Evolutionary conservation across 1,140 invertebrate species (phyloP).

Genomic region (Asobara japonica): DNA sequence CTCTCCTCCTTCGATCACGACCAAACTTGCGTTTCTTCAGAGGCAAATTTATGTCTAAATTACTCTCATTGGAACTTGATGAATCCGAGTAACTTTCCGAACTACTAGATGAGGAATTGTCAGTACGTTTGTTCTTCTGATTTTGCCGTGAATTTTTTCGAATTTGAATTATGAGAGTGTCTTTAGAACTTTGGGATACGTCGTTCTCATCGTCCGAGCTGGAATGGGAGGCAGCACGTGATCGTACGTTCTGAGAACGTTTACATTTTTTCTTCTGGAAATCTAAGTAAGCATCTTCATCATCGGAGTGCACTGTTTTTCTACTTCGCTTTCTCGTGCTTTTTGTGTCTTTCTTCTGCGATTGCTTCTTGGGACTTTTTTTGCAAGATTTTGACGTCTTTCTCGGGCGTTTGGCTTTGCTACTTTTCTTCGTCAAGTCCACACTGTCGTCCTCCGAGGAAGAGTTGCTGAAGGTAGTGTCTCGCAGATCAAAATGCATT

Average conservation of each 20-base stretch:
- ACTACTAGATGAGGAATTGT: conserved; percentile 10
- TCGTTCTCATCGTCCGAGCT: neutral
- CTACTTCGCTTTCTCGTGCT: neutral
- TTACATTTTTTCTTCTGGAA: neutral
- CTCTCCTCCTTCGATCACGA: neutral
- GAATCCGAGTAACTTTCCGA: neutral
- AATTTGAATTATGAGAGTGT: neutral
- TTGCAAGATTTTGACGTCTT: neutral
- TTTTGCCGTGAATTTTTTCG: conserved; percentile 6
- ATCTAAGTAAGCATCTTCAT: neutral
- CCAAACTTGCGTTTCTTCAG: neutral
- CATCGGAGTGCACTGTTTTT: neutral
- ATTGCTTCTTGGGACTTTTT: neutral
- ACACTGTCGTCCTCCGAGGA: neutral
- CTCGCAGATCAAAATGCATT: neutral
- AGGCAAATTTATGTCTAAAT: neutral
- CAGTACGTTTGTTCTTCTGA: neutral
- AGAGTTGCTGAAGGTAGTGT: neutral
- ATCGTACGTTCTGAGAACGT: neutral
- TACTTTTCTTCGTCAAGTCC: neutral
- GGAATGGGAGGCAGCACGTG: neutral
- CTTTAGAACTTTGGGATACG: neutral
- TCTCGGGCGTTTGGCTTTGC: neutral
- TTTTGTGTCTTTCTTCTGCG: neutral
- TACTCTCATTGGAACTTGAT: neutral